Evolutionary conservation across 1,140 invertebrate genomes (phyloP).

Genomic region (Leptinotarsa undecemlineata): DNA sequence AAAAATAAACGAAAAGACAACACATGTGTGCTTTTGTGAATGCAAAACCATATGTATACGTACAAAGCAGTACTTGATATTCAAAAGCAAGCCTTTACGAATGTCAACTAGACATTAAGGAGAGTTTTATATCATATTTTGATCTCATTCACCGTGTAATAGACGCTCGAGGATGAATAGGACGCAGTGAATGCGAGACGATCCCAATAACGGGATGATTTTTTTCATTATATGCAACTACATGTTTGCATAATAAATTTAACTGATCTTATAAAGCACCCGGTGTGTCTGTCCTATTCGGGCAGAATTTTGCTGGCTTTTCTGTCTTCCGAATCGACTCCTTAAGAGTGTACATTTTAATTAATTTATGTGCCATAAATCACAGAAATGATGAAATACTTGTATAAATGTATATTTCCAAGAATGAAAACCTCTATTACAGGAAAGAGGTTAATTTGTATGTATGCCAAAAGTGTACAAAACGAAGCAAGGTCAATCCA

Average conservation of each 20-base stretch:
- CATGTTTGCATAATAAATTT: not conserved
- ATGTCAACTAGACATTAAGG: not conserved
- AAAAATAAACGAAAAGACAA: conserved; percentile 8
- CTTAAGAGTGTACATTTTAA: too few relatives aligned
- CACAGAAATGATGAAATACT: too few relatives aligned
- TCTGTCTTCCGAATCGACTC: too few relatives aligned
- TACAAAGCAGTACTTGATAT: conserved; percentile 1
- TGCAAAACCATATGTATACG: conserved; percentile 6
- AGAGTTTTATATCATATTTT: conserved; percentile 7
- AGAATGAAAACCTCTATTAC: too few relatives aligned
- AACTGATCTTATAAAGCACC: too few relatives aligned
- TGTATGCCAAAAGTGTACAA: too few relatives aligned
- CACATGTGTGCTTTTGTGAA: not conserved
- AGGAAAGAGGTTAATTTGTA: too few relatives aligned
- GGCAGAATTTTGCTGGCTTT: too few relatives aligned
- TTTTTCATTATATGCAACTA: not conserved
- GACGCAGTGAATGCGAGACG: not conserved
- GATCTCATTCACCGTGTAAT: not conserved
- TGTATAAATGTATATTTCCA: too few relatives aligned
- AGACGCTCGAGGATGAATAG: not conserved
- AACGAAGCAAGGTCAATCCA: too few relatives aligned
- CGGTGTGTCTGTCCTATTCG: too few relatives aligned
- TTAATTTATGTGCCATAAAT: too few relatives aligned
- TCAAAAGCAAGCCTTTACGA: not conserved
- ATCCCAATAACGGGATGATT: conserved; percentile 1